These are phyloP conservation scores for Pseudochromis fuscus DNA, from an alignment of 2,797 vertebrate genomes.

Conservation along the genomic window DNA sequence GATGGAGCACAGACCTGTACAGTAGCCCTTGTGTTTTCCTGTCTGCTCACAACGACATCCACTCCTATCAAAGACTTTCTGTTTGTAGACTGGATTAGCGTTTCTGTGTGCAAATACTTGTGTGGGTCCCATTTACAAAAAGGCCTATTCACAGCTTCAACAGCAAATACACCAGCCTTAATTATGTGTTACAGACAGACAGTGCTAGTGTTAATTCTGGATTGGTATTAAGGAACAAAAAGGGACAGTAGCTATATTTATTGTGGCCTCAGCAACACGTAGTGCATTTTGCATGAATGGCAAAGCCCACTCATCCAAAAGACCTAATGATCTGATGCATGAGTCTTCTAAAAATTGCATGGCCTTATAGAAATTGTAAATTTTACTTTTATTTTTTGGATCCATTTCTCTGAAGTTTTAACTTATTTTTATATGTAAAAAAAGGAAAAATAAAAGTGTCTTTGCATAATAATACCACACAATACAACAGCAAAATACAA, in stretches of 20 bases:
- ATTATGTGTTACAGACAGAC: conserved; percentile 72
- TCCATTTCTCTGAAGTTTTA: conserved; percentile 76
- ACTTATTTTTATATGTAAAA: conserved; percentile 86
- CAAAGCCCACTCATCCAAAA: conserved; percentile 77
- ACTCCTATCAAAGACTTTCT: conserved; percentile 71
- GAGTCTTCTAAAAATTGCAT: conserved; percentile 83
- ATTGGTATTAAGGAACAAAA: conserved; percentile 79
- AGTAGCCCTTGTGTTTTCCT: conserved; percentile 73
- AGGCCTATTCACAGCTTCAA: conserved; percentile 85
- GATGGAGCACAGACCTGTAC: conserved; percentile 75
- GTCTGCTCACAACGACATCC: conserved; percentile 55
- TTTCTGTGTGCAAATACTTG: conserved; percentile 68
- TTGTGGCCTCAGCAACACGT: conserved; percentile 80
- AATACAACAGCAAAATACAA: conserved; percentile 70
- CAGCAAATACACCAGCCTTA: conserved; percentile 86
- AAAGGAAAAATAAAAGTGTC: conserved; percentile 68
- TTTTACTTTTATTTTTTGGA: conserved; percentile 75
- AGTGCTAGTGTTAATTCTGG: conserved; percentile 79
- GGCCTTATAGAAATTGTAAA: conserved; percentile 83
- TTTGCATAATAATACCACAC: conserved; percentile 76
- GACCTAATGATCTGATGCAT: conserved; percentile 81
- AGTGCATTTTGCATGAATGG: conserved; percentile 83
- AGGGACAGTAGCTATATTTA: conserved; percentile 77
- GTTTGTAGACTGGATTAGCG: conserved; percentile 73
- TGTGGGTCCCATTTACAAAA: conserved; percentile 69